Conservation (phyloP, 2,888 invertebrate species). For the Cryptosula pallasiana region DNA sequence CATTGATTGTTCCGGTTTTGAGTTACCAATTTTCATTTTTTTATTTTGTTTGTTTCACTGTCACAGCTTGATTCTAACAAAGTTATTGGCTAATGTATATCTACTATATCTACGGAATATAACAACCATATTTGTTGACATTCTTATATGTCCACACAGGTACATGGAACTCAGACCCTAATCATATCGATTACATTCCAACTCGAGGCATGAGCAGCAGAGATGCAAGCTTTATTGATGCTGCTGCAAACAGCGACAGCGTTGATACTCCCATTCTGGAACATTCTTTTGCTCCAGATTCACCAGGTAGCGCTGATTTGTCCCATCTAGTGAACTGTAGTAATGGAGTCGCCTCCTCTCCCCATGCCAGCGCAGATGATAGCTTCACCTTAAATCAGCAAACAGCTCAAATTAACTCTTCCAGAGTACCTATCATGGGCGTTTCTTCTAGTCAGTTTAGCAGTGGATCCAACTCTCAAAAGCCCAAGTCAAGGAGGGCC, state of each 20-base stretch:
- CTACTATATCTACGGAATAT: no score
- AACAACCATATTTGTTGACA: no score
- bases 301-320: not conserved
- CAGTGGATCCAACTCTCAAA: not conserved
- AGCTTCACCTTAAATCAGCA: not conserved
- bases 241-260: not conserved
- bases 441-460: not conserved
- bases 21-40: no score
- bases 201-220: not conserved
- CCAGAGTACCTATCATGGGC: not conserved
- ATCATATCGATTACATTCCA: constrained; percentile 21
- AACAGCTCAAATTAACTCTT: not conserved
- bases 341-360: not conserved
- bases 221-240: not conserved
- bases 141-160: no score
- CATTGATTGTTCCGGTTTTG: no score
- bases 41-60: no score
- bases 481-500: not conserved
- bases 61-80: no score
- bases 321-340: not conserved
- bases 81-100: no score
- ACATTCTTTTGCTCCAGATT: not conserved
- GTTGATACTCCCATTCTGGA: not conserved
- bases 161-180: constrained; percentile 21
- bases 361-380: not conserved